Base-by-base conservation (phyloP, 1,140 invertebrate genomes). In the Meloidogyne exigua region DNA sequence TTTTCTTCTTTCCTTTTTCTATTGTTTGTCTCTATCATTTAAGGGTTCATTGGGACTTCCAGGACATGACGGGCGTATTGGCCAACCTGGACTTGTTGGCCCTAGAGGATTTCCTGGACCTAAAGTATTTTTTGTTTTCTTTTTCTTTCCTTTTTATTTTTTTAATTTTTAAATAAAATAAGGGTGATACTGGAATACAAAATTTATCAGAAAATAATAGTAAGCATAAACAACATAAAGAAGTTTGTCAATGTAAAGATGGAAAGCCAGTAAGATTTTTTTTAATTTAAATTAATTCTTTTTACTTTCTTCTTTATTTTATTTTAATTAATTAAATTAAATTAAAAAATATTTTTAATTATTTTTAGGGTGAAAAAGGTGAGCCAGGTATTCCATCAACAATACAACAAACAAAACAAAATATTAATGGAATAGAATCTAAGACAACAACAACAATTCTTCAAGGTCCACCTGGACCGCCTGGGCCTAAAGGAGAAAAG, bases 401-500 rank as follows among this genome's bases (percentile, higher is more conserved):
- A 12, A 49, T 57, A 23, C 15, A 23, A 1, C n/a, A 63, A 23
- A 39, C 63, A 62, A 63, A 80, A 32, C 71, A 70, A 23, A 42
- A 69, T 15, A 39, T 28, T n/a, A 67, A 42, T 21, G 73, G 73
- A 67, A 72, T 82, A 23, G 73, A 66, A 18, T 42, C 44, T 42
- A 49, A 32, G 23, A 67, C 49, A 42, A 42, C 64, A 12, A 81
- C 36, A 36, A 81, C 77, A 13, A 25, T 83, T 11, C 72, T 83
- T 44, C 82, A 85, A 72, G 82, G 82, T 15, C 81, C 81, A 23
- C 81, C 82, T 15, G 82, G 82, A 10, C 81, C 81, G n/a, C 81
- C 82, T 15, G 82, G 82, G 4, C 66, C 73, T 13, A 86, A 87
- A 65, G 85, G 85, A 63, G 85, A 86, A 76, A 87, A 87, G 81